Evolutionary conservation across 1,140 invertebrate species (phyloP).

Genomic region (Magallana ariakensis): DNA sequence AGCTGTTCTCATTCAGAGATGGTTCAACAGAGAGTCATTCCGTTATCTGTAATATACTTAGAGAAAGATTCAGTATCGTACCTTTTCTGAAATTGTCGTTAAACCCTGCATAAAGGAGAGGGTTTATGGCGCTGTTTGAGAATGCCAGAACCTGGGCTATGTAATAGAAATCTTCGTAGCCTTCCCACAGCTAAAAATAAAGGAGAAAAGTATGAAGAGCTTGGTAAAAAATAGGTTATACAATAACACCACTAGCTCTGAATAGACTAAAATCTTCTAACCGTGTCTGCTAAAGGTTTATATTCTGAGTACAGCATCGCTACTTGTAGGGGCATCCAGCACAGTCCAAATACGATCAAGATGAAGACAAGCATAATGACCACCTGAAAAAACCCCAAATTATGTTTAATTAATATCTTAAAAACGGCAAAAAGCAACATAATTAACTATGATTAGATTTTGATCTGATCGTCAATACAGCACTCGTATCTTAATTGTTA

Average conservation of each 20-base stretch:
- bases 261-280: slow-evolving; percentile 49
- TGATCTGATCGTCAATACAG: too few relatives aligned
- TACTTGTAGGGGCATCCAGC: slow-evolving; percentile 77
- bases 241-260: neutral
- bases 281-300: slow-evolving; percentile 54
- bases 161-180: slow-evolving; percentile 79
- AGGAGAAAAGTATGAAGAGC: neutral
- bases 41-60: too few relatives aligned
- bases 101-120: slow-evolving; percentile 82
- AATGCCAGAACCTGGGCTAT: slow-evolving; percentile 80
- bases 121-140: slow-evolving; percentile 81
- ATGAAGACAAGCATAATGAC: slow-evolving; percentile 80
- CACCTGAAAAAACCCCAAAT: slow-evolving; percentile 74
- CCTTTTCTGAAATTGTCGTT: slow-evolving; percentile 80
- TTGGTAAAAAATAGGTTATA: neutral
- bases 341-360: slow-evolving; percentile 78
- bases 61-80: slow-evolving; percentile 53
- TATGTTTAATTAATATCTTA: neutral
- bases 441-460: too few relatives aligned
- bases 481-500: too few relatives aligned
- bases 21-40: too few relatives aligned
- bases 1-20: too few relatives aligned
- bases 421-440: too few relatives aligned
- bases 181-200: slow-evolving; percentile 77
- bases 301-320: slow-evolving; percentile 74